Evolutionary conservation across 2,888 invertebrate genomes (phyloP).

Genomic region (Clunio marinus): DNA sequence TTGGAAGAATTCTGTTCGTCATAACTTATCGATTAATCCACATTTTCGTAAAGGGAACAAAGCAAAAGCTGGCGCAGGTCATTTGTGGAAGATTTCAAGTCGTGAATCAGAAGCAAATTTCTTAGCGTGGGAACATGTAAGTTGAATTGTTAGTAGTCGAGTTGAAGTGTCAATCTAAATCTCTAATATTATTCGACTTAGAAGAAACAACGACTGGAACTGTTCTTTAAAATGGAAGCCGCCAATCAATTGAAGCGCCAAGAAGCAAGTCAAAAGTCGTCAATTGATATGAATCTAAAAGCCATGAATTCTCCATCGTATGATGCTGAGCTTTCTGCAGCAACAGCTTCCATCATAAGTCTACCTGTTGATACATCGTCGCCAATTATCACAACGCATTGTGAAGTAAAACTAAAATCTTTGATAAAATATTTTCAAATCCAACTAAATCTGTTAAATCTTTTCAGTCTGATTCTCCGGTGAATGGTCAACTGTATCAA

Average conservation of each 20-base stretch:
- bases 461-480: constrained; percentile 33
- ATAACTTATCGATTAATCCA: constrained; percentile 87
- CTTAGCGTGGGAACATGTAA: constrained; percentile 58
- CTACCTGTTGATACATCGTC: constrained; percentile 44
- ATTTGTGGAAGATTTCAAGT: constrained; percentile 81
- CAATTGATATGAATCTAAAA: not conserved
- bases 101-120: constrained; percentile 56
- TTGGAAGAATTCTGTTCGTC: constrained; percentile 89
- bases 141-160: constrained; percentile 41
- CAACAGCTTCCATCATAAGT: constrained; percentile 55
- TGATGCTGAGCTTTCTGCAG: constrained; percentile 55
- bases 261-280: constrained; percentile 14
- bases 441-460: constrained; percentile 31
- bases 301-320: not conserved
- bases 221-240: constrained; percentile 54
- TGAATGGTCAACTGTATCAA: constrained; percentile 18
- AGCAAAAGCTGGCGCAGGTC: constrained; percentile 82
- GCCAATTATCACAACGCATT: constrained; percentile 43
- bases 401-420: constrained; percentile 40
- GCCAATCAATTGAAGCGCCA: constrained; percentile 41
- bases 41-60: constrained; percentile 85
- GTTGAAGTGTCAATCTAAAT: no score
- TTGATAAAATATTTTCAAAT: constrained; percentile 30
- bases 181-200: constrained; percentile 43
- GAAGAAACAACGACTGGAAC: constrained; percentile 57